Evolutionary conservation across 2,888 invertebrate species (phyloP), one percentile per base, ranked within the genome.

Genomic region (Meiosimyza platycephala): DNA sequence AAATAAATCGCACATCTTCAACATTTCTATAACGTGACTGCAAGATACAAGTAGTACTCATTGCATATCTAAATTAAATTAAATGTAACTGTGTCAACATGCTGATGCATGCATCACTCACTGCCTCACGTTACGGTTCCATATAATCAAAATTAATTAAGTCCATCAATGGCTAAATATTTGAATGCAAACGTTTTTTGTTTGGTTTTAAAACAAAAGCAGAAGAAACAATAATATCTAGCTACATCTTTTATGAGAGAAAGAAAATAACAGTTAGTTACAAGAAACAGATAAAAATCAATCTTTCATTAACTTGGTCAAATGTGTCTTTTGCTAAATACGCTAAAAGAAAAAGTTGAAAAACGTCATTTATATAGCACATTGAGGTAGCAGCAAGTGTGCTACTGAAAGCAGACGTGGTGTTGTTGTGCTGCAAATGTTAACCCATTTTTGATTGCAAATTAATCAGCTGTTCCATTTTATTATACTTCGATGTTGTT

Each of bases 51-150:
- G 9, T 1, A 40, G 40, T 9, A 40, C 40, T 40, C 40, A 40
- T 6, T 6, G 40, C 40, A 6, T 15, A 28, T 47, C 5, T 7
- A n/a, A 11, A 62, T 28, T 9, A 40, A 47, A 62, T 40, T n/a
- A 40, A 62, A 62, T 62, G 60, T 47, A 62, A 62, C 15, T 62
- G 47, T 62, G 60, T 47, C 47, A 28, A 47, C 16, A 62, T 62
- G 33, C 11, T 60, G 16, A 62, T n/a, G 16, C 60, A 62, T n/a
- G 16, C 60, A 40, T 40, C 9, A 40, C 6, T 40, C 9, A 40
- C 6, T 40, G 40, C 40, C 6, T 40, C 40, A 40, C 40, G 40
- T 9, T 40, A 40, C 40, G 40, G 40, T 40, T 9, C 0, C 40
- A 40, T 9, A 40, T 9, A 40, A 40, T 40, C 40, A 40, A 9